Evolutionary conservation across 2,888 invertebrate species (phyloP).

Genomic region (Drosophila seclusa): DNA sequence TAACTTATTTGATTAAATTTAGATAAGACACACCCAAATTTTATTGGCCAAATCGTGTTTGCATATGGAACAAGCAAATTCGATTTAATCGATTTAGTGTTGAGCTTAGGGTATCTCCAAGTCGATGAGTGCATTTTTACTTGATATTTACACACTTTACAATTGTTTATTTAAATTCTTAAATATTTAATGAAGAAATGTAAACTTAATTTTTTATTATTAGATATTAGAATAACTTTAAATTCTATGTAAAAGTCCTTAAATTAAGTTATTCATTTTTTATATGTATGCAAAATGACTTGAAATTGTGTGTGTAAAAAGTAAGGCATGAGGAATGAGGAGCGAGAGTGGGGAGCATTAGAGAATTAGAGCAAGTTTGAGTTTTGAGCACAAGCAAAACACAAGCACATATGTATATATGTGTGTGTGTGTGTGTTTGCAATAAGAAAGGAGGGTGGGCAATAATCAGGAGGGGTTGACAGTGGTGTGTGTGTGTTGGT

Average conservation of each 20-base stretch:
- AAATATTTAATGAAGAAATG: not conserved
- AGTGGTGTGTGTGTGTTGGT: slow-evolving; percentile 41
- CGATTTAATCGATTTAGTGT: not conserved
- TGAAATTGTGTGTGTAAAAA: not conserved
- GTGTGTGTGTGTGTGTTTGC: not conserved
- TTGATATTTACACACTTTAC: not conserved
- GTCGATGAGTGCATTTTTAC: not conserved
- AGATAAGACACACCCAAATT: not conserved
- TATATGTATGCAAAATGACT: not conserved
- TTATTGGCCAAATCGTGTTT: not conserved
- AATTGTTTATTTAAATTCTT: not conserved
- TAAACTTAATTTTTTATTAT: not conserved
- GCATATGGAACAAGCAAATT: not conserved
- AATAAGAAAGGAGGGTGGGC: not conserved
- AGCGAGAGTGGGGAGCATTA: not conserved
- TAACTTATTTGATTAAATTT: not conserved
- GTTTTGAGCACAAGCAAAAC: slow-evolving; percentile 17
- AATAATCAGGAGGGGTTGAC: not conserved
- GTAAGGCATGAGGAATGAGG: not conserved
- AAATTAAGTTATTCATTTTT: not conserved
- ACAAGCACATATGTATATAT: not conserved
- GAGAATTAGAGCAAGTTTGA: slow-evolving; percentile 9
- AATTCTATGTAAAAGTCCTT: not conserved
- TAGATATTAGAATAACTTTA: not conserved
- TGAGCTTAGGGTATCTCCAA: not conserved